These are phyloP conservation scores for Platalea minor DNA, from an alignment of 2,797 vertebrate genomes.

Conservation along the genomic window DNA sequence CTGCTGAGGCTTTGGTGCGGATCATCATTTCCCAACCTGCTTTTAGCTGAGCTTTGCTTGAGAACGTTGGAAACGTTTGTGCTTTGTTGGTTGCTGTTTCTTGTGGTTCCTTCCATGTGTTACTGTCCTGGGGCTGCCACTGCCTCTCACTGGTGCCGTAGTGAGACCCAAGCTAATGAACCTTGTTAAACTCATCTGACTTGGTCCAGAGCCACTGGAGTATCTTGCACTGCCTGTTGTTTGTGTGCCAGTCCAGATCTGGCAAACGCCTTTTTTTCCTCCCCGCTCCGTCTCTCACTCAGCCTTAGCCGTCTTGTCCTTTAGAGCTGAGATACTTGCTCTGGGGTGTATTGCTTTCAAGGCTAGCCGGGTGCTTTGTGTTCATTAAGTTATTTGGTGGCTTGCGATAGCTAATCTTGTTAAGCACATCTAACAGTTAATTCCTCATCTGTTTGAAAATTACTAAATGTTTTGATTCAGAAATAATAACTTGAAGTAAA, in stretches of 20 bases:
- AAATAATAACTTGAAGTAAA: background rate
- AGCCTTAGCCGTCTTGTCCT: background rate
- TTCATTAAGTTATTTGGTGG: background rate
- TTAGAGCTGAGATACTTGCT: background rate
- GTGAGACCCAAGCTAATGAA: background rate
- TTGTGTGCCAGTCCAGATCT: background rate
- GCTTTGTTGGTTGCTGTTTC: background rate
- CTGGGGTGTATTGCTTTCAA: background rate
- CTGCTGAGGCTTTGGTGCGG: background rate
- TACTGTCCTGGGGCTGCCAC: background rate
- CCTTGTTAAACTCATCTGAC: background rate
- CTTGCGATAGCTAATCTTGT: background rate
- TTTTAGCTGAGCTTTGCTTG: background rate
- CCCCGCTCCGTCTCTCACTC: background rate
- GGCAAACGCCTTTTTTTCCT: background rate
- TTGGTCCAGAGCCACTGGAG: background rate
- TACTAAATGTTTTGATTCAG: background rate
- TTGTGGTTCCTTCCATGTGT: background rate
- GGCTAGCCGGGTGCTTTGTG: background rate
- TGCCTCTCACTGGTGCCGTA: fast-evolving
- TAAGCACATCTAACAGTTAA: background rate
- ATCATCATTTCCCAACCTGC: background rate
- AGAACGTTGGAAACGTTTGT: background rate
- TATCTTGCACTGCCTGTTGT: background rate
- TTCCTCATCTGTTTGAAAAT: background rate